Evolutionary conservation across 2,888 invertebrate species (phyloP).

Genomic region (Arenicola marina): DNA sequence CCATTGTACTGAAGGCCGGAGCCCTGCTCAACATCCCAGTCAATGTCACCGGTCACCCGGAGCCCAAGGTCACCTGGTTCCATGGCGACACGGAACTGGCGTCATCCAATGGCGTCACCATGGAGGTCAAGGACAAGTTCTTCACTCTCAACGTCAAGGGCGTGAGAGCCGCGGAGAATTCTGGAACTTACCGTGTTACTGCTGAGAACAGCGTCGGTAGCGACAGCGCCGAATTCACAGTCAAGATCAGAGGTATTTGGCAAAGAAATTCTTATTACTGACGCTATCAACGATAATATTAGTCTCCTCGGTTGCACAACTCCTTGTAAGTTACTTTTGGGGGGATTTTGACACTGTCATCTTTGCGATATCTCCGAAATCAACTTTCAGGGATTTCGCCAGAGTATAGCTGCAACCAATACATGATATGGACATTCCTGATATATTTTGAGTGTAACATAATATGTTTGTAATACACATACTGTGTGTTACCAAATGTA

Average conservation of each 20-base stretch:
- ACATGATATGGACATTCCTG: no score
- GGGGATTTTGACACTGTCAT: no score
- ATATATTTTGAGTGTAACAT: no score
- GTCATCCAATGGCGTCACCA: constrained; percentile 14
- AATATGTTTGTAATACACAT: no score
- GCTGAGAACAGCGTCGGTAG: constrained; percentile 40
- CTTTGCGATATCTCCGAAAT: no score
- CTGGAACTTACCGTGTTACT: constrained; percentile 38
- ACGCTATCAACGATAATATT: no score
- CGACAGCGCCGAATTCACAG: constrained; percentile 23
- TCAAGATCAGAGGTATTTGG: constrained; percentile 69
- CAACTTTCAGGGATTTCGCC: no score
- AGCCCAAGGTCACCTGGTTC: constrained; percentile 50
- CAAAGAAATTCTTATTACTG: no score
- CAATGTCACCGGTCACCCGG: constrained; percentile 55
- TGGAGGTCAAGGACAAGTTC: constrained; percentile 43
- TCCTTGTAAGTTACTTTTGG: no score
- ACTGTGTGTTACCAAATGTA: no score
- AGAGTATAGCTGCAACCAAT: no score
- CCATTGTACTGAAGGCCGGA: constrained; percentile 60
- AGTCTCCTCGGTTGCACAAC: no score
- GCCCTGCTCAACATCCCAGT: constrained; percentile 48
- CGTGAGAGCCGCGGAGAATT: constrained; percentile 69
- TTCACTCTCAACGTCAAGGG: constrained; percentile 48
- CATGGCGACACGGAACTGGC: constrained; percentile 28